phyloP scores from a whole-genome alignment of 1,140 invertebrate species.

The Babylonia areolata region DNA sequence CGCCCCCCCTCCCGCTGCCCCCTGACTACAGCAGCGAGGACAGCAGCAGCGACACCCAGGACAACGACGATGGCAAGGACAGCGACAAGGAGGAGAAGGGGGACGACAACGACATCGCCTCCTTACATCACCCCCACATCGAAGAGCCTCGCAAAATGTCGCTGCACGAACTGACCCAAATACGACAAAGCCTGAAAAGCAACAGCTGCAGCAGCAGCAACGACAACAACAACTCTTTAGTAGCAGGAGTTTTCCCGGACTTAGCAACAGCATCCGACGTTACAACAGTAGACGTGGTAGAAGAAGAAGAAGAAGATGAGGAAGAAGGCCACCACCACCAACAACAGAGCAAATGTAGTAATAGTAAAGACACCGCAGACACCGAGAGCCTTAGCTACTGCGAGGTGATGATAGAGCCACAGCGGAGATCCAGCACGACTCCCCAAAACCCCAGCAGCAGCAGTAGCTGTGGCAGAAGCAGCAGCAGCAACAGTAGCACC shows the following conservation, averaged over 20 bases:
- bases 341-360: not conserved
- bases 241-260: not conserved
- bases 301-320: no score
- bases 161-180: not conserved
- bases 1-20: not conserved
- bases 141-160: conserved; percentile 1
- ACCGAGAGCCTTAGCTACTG: not conserved
- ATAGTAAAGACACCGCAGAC: not conserved
- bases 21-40: conserved; percentile 1
- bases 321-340: no score
- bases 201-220: no score
- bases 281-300: not conserved
- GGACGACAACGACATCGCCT: not conserved
- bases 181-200: not conserved
- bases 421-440: not conserved
- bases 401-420: not conserved
- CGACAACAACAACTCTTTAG: no score
- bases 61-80: not conserved
- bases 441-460: not conserved
- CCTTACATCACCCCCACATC: not conserved
- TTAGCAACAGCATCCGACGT: not conserved
- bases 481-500: no score
- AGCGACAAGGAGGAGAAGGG: not conserved
- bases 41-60: not conserved
- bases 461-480: no score